Percentiles rank a stretch among this genome's conserved stretches.
Evolutionary conservation across 2,888 invertebrate species (phyloP).

Genomic region (Epistrophe grossulariae): DNA sequence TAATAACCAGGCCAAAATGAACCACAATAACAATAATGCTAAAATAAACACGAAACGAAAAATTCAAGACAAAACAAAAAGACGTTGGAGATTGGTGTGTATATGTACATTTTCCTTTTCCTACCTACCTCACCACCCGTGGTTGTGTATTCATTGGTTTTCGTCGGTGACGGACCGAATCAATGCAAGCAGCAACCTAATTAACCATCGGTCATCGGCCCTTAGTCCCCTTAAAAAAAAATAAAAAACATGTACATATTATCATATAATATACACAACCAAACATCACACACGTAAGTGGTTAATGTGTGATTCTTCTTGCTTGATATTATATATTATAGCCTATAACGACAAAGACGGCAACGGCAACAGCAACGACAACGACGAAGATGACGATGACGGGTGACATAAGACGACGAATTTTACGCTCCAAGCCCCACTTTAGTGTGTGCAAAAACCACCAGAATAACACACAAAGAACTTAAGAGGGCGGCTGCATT

Average conservation of each 20-base stretch:
- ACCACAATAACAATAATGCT: slow-evolving; percentile 40
- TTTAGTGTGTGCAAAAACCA: slow-evolving; percentile 27
- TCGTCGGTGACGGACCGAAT: slow-evolving; percentile 70
- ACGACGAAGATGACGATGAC: slow-evolving; percentile 77
- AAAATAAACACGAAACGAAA: slow-evolving; percentile 48
- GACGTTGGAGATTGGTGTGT: not conserved
- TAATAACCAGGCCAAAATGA: slow-evolving; percentile 66
- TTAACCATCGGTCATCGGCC: slow-evolving; percentile 76
- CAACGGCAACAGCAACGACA: slow-evolving; percentile 72
- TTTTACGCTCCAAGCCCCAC: slow-evolving; percentile 76
- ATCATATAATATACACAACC: not conserved
- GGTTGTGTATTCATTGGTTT: slow-evolving; percentile 14
- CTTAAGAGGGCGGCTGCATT: slow-evolving; percentile 56
- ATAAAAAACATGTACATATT: slow-evolving; percentile 33
- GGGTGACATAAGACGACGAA: slow-evolving; percentile 79
- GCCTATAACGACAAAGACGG: slow-evolving; percentile 51
- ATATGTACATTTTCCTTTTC: slow-evolving; percentile 6
- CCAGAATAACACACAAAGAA: slow-evolving; percentile 49
- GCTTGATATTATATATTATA: slow-evolving; percentile 15
- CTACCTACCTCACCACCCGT: slow-evolving; percentile 43
- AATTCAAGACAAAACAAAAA: slow-evolving; percentile 38
- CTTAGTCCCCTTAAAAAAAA: slow-evolving; percentile 55
- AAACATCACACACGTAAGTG: slow-evolving; percentile 36
- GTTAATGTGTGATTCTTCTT: slow-evolving; percentile 55
- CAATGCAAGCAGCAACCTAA: slow-evolving; percentile 75